These are phyloP conservation scores for Cryptotis parvus DNA, from an alignment of 2,113 vertebrate genomes.

Conservation along the genomic window DNA sequence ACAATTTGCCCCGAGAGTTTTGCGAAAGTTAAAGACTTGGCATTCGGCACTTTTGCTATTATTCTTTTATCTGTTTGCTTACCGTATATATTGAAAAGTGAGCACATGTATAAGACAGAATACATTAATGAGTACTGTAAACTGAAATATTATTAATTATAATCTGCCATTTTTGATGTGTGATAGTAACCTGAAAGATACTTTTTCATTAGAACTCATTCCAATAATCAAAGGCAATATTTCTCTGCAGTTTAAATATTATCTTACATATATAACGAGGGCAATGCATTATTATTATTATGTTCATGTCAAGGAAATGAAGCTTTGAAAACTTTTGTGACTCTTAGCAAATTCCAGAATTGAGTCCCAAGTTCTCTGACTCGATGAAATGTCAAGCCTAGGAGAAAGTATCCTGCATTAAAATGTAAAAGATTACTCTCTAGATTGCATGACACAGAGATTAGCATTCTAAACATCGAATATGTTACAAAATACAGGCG, in stretches of 20 bases:
- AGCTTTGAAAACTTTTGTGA: background rate
- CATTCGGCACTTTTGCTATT: background rate
- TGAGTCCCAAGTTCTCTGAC: background rate
- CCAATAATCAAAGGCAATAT: background rate
- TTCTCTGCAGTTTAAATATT: background rate
- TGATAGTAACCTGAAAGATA: background rate
- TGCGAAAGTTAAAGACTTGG: background rate
- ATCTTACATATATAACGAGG: background rate
- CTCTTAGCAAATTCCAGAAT: background rate
- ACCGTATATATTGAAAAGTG: background rate
- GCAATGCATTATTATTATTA: background rate
- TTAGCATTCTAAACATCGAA: background rate
- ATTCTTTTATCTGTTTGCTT: slow-evolving; percentile 12
- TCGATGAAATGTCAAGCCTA: background rate
- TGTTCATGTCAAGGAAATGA: background rate
- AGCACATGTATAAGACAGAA: background rate
- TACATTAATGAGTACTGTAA: background rate
- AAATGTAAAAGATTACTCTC: slow-evolving; percentile 4
- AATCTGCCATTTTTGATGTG: background rate
- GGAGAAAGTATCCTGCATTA: slow-evolving; percentile 10
- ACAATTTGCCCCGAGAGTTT: background rate
- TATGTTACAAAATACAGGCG: background rate
- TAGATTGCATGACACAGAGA: background rate
- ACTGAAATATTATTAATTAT: background rate
- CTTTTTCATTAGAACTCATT: background rate